phyloP scores from a whole-genome alignment of 2,113 vertebrate genomes.

The Oryctolagus cuniculus region DNA sequence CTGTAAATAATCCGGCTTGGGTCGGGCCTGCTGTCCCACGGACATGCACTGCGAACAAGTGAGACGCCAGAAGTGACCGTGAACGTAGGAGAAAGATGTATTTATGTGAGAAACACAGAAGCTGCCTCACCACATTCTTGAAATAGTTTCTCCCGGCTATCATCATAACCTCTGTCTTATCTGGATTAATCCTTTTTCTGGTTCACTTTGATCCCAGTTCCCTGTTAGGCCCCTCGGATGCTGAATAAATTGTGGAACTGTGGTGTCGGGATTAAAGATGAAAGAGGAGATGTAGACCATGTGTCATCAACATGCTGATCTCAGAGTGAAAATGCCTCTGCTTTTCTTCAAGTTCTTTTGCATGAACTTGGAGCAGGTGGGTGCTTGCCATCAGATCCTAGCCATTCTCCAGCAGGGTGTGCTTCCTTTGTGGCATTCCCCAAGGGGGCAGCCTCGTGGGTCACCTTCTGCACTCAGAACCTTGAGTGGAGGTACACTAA shows the following conservation, averaged over 20 bases:
- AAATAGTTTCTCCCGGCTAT: slow-evolving; percentile 70
- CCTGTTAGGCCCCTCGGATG: slow-evolving; percentile 43
- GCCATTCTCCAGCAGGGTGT: neutral
- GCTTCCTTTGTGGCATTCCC: neutral
- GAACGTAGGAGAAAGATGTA: neutral
- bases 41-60: neutral
- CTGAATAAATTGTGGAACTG: slow-evolving; percentile 65
- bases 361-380: slow-evolving; percentile 69
- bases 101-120: neutral
- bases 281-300: slow-evolving; percentile 58
- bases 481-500: neutral
- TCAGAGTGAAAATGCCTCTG: slow-evolving; percentile 38
- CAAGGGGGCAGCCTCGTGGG: neutral
- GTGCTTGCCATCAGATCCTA: neutral
- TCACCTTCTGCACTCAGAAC: neutral
- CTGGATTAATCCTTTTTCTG: slow-evolving; percentile 77
- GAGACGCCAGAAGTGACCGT: neutral
- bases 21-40: neutral
- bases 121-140: slow-evolving; percentile 26
- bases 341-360: slow-evolving; percentile 25
- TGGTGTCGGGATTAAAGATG: slow-evolving; percentile 78
- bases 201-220: slow-evolving; percentile 74
- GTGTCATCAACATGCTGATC: slow-evolving; percentile 64
- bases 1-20: neutral
- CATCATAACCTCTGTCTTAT: slow-evolving; percentile 77